Base-by-base conservation (phyloP, 37 sponge, comb jelly and placozoan species). In the Aplysina aerophoba region DNA sequence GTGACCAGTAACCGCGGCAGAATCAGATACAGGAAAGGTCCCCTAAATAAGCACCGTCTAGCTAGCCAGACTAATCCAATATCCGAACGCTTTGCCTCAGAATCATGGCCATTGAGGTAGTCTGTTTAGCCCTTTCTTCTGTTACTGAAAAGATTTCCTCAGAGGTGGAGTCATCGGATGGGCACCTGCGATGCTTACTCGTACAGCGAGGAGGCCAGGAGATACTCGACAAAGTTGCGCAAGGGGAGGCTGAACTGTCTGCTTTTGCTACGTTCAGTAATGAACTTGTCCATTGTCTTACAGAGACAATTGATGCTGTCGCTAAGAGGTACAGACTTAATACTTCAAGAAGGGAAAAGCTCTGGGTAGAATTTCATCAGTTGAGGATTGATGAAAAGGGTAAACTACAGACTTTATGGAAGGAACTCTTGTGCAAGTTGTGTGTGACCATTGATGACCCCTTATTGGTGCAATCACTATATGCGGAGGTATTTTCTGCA, bases 381-480 rank as follows among this genome's bases (percentile, higher is more conserved):
- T 58, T 58, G 59, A 58, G 59, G 59, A 58, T 58, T 58, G 59
- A 58, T 58, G 59, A 58, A 58, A 15, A 58, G 59, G 59, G 59
- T 58, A 58, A 58, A 58, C 59, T 58, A 58, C 59, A 58, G 59
- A 58, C 59, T 58, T 58, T 58, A 58, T 58, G 59, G 59, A 58
- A 58, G 59, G 59, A 58, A 58, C 19, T 58, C 59, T 58, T 58
- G 59, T 58, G 59, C 59, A 58, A 58, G 59, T 58, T 58, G 59
- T 68, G 25, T 28, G 72, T 68, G 72, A 68, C 31, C 72, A 68
- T 68, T 68, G 72, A 68, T 68, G 30, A 58, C 59, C 59, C 59
- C 59, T 58, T 58, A 58, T 58, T 58, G 59, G n/a, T n/a, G n/a
- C n/a, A n/a, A n/a, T n/a, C n/a, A n/a, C 59, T 58, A 58, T 58